Percentiles rank a stretch among this genome's conserved stretches.
These are phyloP conservation scores for Danionella dracula DNA, from an alignment of 2,797 vertebrate species.

Conservation along the genomic window DNA sequence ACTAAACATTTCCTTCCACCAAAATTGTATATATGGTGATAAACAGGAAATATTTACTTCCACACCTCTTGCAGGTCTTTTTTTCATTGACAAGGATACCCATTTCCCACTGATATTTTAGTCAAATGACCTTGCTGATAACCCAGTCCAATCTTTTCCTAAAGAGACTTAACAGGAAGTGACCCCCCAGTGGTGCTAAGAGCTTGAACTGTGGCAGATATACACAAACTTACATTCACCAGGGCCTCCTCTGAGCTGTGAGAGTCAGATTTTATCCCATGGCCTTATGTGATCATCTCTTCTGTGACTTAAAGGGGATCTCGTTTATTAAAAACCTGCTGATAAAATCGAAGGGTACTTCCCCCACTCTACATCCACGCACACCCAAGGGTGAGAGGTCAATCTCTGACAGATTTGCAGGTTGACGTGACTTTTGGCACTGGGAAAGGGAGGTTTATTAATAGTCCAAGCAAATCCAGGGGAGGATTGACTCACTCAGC, in stretches of 20 bases:
- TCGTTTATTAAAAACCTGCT: slow-evolving; percentile 21
- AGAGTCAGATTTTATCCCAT: slow-evolving; percentile 4
- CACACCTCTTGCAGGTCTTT: background rate
- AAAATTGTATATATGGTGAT: slow-evolving; percentile 18
- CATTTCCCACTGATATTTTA: background rate
- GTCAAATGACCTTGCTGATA: slow-evolving; percentile 9
- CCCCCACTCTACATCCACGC: background rate
- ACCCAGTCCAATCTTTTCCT: slow-evolving; percentile 2
- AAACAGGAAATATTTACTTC: slow-evolving; percentile 27
- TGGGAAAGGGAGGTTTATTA: slow-evolving; percentile 6
- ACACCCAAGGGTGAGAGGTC: slow-evolving; percentile 23
- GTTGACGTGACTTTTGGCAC: slow-evolving; percentile 23
- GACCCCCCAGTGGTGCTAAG: slow-evolving; percentile 7
- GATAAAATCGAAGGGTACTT: slow-evolving; percentile 20
- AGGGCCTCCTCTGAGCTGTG: background rate
- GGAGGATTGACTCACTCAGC: background rate
- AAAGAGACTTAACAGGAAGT: slow-evolving; percentile 5
- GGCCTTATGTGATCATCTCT: slow-evolving; percentile 11
- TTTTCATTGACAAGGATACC: too few relatives aligned
- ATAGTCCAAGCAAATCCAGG: slow-evolving; percentile 6
- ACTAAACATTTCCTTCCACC: slow-evolving; percentile 5
- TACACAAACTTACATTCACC: background rate
- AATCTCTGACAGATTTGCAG: slow-evolving; percentile 13
- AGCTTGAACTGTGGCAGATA: background rate
- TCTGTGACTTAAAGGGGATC: background rate